Conservation (phyloP, 2,797 vertebrate genomes). For the Manis crassicaudata region DNA sequence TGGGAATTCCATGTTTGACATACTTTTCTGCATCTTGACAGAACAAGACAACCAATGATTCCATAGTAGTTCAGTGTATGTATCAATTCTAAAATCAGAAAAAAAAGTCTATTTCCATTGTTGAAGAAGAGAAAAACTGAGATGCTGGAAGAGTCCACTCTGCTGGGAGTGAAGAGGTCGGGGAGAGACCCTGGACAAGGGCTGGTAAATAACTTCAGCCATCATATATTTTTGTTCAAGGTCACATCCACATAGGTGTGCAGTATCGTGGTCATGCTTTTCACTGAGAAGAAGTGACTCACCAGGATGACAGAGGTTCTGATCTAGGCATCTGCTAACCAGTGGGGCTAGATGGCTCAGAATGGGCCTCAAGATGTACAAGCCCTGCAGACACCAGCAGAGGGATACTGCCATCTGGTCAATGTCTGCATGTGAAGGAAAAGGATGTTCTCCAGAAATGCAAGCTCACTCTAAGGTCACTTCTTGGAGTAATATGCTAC, state of each 20-base stretch:
- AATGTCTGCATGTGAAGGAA: conserved; percentile 21
- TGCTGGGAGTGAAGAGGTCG: neutral
- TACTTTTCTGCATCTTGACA: neutral
- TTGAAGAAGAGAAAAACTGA: conserved; percentile 32
- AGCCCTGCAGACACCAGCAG: neutral
- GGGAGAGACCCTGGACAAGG: neutral
- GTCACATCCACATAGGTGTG: neutral
- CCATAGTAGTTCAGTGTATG: neutral
- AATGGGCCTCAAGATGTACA: neutral
- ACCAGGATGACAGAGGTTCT: conserved; percentile 47
- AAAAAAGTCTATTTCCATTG: neutral
- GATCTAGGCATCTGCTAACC: conserved; percentile 50
- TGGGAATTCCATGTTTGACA: neutral
- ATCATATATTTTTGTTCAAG: neutral
- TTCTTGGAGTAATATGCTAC: neutral
- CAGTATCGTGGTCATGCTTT: neutral
- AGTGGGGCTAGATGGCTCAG: conserved; percentile 32
- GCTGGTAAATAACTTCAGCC: neutral
- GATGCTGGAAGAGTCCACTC: neutral
- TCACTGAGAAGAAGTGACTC: conserved; percentile 59
- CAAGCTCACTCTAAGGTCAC: conserved; percentile 4
- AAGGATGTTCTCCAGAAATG: neutral
- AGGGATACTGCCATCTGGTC: conserved; percentile 25
- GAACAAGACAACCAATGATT: neutral
- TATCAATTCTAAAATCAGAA: neutral